Conservation (phyloP, 2,797 vertebrate genomes). For the Sebastes itinus region DNA sequence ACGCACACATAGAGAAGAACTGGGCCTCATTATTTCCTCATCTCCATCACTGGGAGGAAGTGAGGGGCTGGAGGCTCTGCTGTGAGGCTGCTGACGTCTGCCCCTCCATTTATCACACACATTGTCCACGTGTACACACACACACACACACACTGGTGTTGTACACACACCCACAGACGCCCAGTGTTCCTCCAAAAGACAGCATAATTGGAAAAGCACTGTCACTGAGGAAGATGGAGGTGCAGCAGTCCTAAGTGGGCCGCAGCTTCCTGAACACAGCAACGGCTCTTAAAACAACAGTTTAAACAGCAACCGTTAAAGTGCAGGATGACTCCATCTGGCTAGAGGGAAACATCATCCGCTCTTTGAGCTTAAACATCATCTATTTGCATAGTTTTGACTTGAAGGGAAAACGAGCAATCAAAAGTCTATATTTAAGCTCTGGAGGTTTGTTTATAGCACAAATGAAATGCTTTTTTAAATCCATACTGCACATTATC, state of each 20-base stretch:
- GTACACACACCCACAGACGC: slow-evolving; percentile 29
- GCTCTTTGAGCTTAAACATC: slow-evolving; percentile 28
- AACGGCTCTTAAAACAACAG: slow-evolving; percentile 43
- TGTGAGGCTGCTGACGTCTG: slow-evolving; percentile 56
- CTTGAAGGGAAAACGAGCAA: slow-evolving; percentile 19
- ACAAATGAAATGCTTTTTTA: slow-evolving; percentile 14
- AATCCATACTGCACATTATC: slow-evolving; percentile 10
- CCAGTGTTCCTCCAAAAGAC: slow-evolving; percentile 42
- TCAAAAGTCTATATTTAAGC: slow-evolving; percentile 14
- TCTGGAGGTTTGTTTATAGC: slow-evolving; percentile 19
- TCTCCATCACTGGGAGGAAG: slow-evolving; percentile 62
- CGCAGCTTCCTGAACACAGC: slow-evolving; percentile 7
- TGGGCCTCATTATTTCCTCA: slow-evolving; percentile 76
- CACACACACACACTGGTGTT: not conserved
- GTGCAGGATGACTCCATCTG: slow-evolving; percentile 26
- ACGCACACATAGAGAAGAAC: slow-evolving; percentile 45
- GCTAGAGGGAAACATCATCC: slow-evolving; percentile 18
- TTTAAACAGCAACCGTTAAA: slow-evolving; percentile 18
- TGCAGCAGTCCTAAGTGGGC: slow-evolving; percentile 33
- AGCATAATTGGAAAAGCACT: slow-evolving; percentile 54
- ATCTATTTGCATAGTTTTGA: slow-evolving; percentile 29
- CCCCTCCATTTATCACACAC: slow-evolving; percentile 67
- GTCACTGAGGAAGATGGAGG: slow-evolving; percentile 59
- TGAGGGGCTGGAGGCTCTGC: slow-evolving; percentile 49
- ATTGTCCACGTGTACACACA: slow-evolving; percentile 3